Percentiles rank a stretch among this genome's conserved stretches.
These are phyloP conservation scores for Osmerus eperlanus DNA, from an alignment of 2,113 vertebrate genomes.

Conservation along the genomic window DNA sequence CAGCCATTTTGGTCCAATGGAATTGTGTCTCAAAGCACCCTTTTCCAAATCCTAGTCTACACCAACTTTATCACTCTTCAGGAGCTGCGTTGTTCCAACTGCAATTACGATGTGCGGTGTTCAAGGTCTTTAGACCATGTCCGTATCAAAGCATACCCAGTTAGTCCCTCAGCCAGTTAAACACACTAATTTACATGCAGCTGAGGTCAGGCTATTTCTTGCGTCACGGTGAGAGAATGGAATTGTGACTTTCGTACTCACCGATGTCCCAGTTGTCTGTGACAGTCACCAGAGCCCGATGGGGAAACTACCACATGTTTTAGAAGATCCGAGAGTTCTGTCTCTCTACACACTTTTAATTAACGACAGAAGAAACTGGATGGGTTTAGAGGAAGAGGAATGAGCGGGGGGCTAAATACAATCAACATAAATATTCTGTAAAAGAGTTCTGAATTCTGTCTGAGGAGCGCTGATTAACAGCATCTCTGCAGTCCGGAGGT, in stretches of 20 bases:
- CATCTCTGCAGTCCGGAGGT: slow-evolving; percentile 51
- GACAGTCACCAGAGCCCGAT: slow-evolving; percentile 25
- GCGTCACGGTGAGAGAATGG: slow-evolving; percentile 19
- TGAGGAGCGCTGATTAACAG: slow-evolving; percentile 63
- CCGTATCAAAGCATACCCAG: slow-evolving; percentile 25
- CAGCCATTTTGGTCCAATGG: slow-evolving; percentile 23
- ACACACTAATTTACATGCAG: slow-evolving; percentile 16
- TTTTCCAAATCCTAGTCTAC: too few relatives aligned
- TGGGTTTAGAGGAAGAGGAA: slow-evolving; percentile 14
- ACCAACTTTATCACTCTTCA: slow-evolving; percentile 34
- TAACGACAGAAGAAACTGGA: slow-evolving; percentile 48
- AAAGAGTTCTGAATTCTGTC: too few relatives aligned
- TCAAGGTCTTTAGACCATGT: slow-evolving; percentile 37
- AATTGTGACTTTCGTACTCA: slow-evolving; percentile 17
- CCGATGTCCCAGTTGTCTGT: slow-evolving; percentile 24
- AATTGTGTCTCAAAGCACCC: too few relatives aligned
- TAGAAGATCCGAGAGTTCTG: slow-evolving; percentile 24
- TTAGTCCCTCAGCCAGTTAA: slow-evolving; percentile 29
- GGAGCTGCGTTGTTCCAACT: slow-evolving; percentile 27
- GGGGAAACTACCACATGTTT: slow-evolving; percentile 43
- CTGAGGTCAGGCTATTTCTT: slow-evolving; percentile 26
- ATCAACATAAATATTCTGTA: slow-evolving; percentile 64
- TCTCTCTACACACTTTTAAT: slow-evolving; percentile 58
- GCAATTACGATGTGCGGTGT: slow-evolving; percentile 32
- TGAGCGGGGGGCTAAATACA: slow-evolving; percentile 34